Percentiles rank a stretch among this genome's conserved stretches.
Evolutionary conservation across 1,140 invertebrate species (phyloP).

Genomic region (Coboldia fuscipes): DNA sequence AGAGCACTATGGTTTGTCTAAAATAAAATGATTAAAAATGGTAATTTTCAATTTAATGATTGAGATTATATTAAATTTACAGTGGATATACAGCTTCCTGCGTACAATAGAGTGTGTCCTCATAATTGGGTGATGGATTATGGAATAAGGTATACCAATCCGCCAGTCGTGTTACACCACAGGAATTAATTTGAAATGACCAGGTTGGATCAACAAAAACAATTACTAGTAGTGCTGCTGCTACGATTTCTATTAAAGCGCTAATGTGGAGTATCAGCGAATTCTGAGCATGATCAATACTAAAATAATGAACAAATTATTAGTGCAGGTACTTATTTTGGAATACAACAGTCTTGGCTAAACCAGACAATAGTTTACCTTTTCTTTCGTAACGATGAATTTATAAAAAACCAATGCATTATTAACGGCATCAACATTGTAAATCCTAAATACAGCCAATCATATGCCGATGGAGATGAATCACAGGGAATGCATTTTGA

Average conservation of each 20-base stretch:
- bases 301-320: constrained; percentile 7
- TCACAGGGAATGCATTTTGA: constrained; percentile 50
- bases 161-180: constrained; percentile 50
- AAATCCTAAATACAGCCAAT: constrained; percentile 85
- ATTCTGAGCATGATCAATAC: constrained; percentile 22
- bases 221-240: constrained; percentile 51
- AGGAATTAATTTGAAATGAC: constrained; percentile 48
- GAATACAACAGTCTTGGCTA: background rate
- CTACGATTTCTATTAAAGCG: constrained; percentile 55
- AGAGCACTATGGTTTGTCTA: constrained; percentile 85
- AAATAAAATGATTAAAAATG: constrained; percentile 14
- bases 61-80: constrained; percentile 26
- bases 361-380: constrained; percentile 21
- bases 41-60: background rate
- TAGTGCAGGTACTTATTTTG: background rate
- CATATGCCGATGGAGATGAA: constrained; percentile 61
- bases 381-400: constrained; percentile 67
- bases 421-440: constrained; percentile 71
- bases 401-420: constrained; percentile 79
- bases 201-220: constrained; percentile 59
- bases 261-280: constrained; percentile 52
- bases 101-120: constrained; percentile 72
- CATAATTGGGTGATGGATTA: constrained; percentile 85
- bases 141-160: constrained; percentile 94
- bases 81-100: constrained; percentile 94